Base-by-base conservation (phyloP, 2,797 vertebrate species). In the Balearica regulorum region DNA sequence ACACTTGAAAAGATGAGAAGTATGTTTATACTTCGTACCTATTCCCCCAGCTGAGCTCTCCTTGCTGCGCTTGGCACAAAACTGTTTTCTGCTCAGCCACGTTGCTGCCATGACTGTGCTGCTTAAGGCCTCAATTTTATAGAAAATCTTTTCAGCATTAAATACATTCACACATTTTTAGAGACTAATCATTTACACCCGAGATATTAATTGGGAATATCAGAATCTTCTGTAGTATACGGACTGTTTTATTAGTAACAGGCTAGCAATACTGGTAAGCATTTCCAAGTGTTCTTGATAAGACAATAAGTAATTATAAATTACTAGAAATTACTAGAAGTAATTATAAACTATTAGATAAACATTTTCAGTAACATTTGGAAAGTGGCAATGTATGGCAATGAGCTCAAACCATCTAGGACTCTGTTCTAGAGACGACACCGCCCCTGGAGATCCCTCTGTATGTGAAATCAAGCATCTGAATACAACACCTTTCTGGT, bases 11-110 rank as follows among this genome's bases (percentile, higher is more conserved):
- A 68, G n/a, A 39, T 35, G 11, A n/a, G 77, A 86, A 82, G 37
- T 8, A 16, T 1, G 0, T 76, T 49, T 44, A 35, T 20, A 5
- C 2, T 68, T n/a, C 46, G 37, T 21, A 12, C 6, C 43, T 54
- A 9, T 58, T 89, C 8, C 44, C 13, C 16, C 37, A 13, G 33
- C 28, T 21, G 41, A 64, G 51, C 5, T 60, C 57, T 51, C 55
- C 25, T 33, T n/a, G 39, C 60, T 55, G 26, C 16, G 12, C 61
- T 77, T 31, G 28, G 46, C 17, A 64, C 66, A 78, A 72, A 58
- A 58, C 5, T 54, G 20, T 35, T 72, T 71, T 31, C 58, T 84
- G 54, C 29, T 89, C 43, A 78, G 33, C n/a, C 49, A n/a, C 2
- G 3, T 49, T 48, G 33, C 73, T 83, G 20, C 54, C 9, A 4